Evolutionary conservation across 2,888 invertebrate species (phyloP).

Genomic region (Drosophila subsilvestris): DNA sequence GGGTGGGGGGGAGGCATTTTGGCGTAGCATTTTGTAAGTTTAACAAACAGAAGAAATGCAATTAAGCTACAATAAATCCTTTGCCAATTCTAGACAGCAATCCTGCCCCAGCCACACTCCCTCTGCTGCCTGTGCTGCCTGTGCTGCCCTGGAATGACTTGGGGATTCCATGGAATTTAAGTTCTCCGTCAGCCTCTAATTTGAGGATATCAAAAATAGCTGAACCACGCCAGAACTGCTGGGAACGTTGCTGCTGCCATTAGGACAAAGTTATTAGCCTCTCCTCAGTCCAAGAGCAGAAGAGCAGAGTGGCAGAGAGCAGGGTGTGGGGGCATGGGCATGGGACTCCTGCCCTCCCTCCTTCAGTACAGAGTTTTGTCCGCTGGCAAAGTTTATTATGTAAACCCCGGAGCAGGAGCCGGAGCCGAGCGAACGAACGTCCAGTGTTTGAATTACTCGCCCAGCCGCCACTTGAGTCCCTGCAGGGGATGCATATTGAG

Average conservation of each 20-base stretch:
- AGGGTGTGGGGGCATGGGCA: too few relatives aligned
- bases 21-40: conserved; percentile 18
- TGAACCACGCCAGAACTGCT: conserved; percentile 9
- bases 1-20: not conserved
- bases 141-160: conserved; percentile 27
- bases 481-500: conserved; percentile 73
- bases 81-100: conserved; percentile 31
- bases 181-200: conserved; percentile 37
- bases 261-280: conserved; percentile 45
- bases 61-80: conserved; percentile 43
- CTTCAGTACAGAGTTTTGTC: conserved; percentile 54
- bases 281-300: conserved; percentile 22
- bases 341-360: not conserved
- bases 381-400: conserved; percentile 71
- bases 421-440: conserved; percentile 6
- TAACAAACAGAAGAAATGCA: conserved; percentile 39
- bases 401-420: conserved; percentile 56
- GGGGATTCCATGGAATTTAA: conserved; percentile 41
- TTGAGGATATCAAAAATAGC: conserved; percentile 44
- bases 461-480: conserved; percentile 71
- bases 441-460: conserved; percentile 75
- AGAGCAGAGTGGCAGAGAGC: not conserved
- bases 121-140: not conserved
- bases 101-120: not conserved
- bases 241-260: conserved; percentile 2